Evolutionary conservation across 1,140 invertebrate genomes (phyloP), one percentile per base, ranked within the genome.

Genomic region (Galendromus occidentalis): DNA sequence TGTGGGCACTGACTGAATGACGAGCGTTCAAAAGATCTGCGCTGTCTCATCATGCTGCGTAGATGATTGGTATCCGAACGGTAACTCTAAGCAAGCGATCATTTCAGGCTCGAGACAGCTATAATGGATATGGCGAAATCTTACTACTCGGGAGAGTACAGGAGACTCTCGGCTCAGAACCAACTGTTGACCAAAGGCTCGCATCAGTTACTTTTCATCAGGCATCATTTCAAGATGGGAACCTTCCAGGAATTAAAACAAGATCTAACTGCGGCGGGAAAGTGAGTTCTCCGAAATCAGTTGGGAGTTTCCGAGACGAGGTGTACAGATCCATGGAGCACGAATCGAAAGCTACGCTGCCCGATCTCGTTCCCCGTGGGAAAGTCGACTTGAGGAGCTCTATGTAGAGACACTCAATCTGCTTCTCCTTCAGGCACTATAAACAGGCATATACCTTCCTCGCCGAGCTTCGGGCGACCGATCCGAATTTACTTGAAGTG

Each of bases 201-300:
- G 30, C 72, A 72, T 44, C 70, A 79, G 76, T 86, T 87, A 70
- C 78, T 97, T 20, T 91, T 90, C 80, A 89, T 98, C 2, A 78
- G 94, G 25, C 92, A 98, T 79, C 88, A 94, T 71, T 97, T 95
- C 73, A 98, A 98, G 79, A 85, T 96, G 73, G 95, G 85, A n/a
- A 96, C 94, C 78, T 83, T 93, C 44, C 88, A 88, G 76, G 94
- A 98, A 78, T 75, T 97, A 51, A 86, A 87, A 71, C 88, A 92
- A 73, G 93, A 98, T 74, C 80, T 84, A 66, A 84, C 83, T 72
- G 85, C 85, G 14, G 89, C 91, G 29, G 82, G 92, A 68, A 94
- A 93, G 85, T 90, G 80, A 79, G 78, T 76, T 22, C 47, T n/a
- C n/a, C n/a, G n/a, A n/a, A n/a, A n/a, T n/a, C n/a, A n/a, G n/a